Evolutionary conservation across 2,888 invertebrate species (phyloP).

Genomic region (Troilus luridus): DNA sequence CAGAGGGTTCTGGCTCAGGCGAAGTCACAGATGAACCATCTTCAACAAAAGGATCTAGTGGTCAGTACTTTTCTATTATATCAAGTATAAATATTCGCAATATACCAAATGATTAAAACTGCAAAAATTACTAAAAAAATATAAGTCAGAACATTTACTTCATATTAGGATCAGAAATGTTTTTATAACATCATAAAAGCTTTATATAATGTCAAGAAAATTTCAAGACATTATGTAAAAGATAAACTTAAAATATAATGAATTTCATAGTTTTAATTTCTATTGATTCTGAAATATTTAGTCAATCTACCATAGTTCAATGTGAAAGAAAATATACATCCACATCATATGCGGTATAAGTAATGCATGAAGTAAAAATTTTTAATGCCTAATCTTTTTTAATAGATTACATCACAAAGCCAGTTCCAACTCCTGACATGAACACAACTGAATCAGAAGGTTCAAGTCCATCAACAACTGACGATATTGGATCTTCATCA

Average conservation of each 20-base stretch:
- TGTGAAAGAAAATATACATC: background rate
- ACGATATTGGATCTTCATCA: conserved; percentile 52
- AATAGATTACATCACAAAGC: conserved; percentile 32
- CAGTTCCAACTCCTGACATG: conserved; percentile 50
- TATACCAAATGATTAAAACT: background rate
- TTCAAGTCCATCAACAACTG: conserved; percentile 63
- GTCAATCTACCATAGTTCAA: background rate
- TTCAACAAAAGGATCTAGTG: conserved; percentile 61
- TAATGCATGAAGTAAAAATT: background rate
- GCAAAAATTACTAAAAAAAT: background rate
- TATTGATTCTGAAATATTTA: background rate
- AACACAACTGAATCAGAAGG: conserved; percentile 49
- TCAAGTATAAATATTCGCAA: background rate
- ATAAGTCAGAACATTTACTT: background rate
- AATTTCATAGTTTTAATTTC: background rate
- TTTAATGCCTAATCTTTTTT: conserved; percentile 1
- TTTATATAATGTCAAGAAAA: background rate
- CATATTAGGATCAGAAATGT: background rate
- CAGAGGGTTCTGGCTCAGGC: conserved; percentile 77
- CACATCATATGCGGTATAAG: background rate
- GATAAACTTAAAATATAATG: background rate
- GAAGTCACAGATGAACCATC: conserved; percentile 63
- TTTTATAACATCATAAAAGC: background rate
- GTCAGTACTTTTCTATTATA: background rate
- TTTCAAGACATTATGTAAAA: background rate